phyloP scores from a whole-genome alignment of 2,888 invertebrate species.

The Chalcosyrphus nemorum region DNA sequence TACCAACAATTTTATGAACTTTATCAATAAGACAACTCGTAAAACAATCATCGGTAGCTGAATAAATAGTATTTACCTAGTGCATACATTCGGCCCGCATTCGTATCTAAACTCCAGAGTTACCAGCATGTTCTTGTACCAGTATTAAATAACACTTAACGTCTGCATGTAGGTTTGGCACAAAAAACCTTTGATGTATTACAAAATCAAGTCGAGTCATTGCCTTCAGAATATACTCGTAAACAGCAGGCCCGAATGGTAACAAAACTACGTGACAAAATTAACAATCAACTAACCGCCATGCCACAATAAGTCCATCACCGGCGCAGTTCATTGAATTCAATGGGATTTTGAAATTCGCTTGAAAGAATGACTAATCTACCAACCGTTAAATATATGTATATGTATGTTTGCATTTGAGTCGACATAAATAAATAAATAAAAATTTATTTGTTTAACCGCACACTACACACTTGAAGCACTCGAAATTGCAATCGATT shows the following conservation, averaged over 20 bases:
- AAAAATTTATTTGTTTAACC: not conserved
- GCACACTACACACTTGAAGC: not conserved
- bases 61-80: constrained; percentile 17
- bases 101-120: constrained; percentile 3
- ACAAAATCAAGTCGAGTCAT: constrained; percentile 19
- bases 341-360: constrained; percentile 27
- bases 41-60: constrained; percentile 17
- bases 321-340: constrained; percentile 42
- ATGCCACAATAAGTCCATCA: constrained; percentile 39
- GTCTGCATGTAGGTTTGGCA: constrained; percentile 13
- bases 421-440: not conserved
- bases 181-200: not conserved
- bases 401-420: too few relatives aligned
- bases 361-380: constrained; percentile 9
- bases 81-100: constrained; percentile 12
- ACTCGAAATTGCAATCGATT: not conserved
- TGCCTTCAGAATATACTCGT: constrained; percentile 52
- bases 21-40: constrained; percentile 11
- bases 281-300: constrained; percentile 27
- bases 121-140: constrained; percentile 6
- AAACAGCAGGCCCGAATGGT: constrained; percentile 10
- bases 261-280: constrained; percentile 52
- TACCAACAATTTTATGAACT: not conserved
- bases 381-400: too few relatives aligned
- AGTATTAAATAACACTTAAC: not conserved